These are phyloP conservation scores for Isaurus tuberculatus DNA, from an alignment of 92 coral and sea anemone genomes.

Conservation along the genomic window DNA sequence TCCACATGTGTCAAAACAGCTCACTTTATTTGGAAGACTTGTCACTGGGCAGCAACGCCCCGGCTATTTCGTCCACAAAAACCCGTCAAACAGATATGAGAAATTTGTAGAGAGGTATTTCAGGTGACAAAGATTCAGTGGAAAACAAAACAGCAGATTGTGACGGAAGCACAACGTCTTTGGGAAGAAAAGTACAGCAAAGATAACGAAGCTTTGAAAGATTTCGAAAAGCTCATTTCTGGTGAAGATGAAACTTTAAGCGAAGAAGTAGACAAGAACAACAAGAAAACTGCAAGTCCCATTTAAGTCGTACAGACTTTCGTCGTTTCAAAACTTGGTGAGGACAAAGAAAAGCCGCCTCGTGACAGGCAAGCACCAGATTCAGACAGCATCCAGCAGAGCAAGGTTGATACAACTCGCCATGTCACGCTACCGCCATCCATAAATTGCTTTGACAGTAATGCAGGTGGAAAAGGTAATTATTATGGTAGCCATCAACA, in stretches of 20 bases:
- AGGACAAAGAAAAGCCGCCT: conserved; percentile 18
- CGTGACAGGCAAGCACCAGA: conserved; percentile 22
- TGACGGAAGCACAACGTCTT: conserved; percentile 14
- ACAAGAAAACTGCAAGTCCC: conserved; percentile 17
- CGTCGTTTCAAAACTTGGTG: conserved; percentile 17
- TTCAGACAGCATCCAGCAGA: conserved; percentile 24
- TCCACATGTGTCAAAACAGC: conserved; percentile 24
- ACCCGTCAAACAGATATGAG: conserved; percentile 21
- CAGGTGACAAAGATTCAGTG: conserved; percentile 12
- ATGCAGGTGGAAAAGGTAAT: conserved; percentile 23
- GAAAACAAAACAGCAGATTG: conserved; percentile 29
- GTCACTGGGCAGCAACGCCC: too few species aligned
- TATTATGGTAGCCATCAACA: conserved; percentile 24
- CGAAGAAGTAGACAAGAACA: conserved; percentile 28
- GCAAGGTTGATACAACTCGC: conserved; percentile 28
- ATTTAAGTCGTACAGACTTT: conserved; percentile 10
- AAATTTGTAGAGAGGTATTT: conserved; percentile 23
- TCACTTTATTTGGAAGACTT: conserved; percentile 14
- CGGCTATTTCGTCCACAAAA: conserved; percentile 17
- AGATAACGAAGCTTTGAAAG: conserved; percentile 18
- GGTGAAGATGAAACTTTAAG: conserved; percentile 28
- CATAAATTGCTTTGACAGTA: conserved; percentile 24
- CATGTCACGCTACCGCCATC: conserved; percentile 36
- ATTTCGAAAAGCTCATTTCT: conserved; percentile 24
- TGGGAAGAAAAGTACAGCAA: conserved; percentile 17